Conservation (phyloP, 2,797 vertebrate genomes). For the Poeciliopsis turneri region DNA sequence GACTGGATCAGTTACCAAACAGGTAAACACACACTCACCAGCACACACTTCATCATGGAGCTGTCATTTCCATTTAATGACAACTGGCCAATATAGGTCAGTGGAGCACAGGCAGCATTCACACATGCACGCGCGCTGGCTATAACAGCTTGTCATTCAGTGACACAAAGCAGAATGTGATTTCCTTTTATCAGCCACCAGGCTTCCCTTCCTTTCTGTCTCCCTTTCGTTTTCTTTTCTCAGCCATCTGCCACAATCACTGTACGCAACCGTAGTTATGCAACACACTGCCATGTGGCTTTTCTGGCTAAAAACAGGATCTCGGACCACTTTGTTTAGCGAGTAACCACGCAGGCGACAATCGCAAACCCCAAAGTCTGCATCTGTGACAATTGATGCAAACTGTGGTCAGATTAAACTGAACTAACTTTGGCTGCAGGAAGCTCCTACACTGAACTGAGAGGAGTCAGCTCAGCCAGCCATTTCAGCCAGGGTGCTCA, state of each 20-base stretch:
- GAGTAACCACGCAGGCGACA: neutral
- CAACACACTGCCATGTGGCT: neutral
- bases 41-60: constrained; percentile 5
- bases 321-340: neutral
- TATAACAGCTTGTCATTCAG: neutral
- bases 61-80: constrained; percentile 35
- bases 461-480: constrained; percentile 9
- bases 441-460: constrained; percentile 47
- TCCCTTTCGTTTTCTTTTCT: constrained; percentile 27
- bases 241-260: constrained; percentile 14
- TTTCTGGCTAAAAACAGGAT: neutral
- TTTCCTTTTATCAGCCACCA: constrained; percentile 28
- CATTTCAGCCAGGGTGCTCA: constrained; percentile 17
- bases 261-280: neutral
- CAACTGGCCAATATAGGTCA: constrained; percentile 60
- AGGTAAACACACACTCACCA: neutral
- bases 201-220: constrained; percentile 21
- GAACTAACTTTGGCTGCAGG: constrained; percentile 15
- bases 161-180: constrained; percentile 26
- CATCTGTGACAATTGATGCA: neutral
- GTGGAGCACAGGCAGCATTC: constrained; percentile 46
- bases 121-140: neutral
- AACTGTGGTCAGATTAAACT: neutral
- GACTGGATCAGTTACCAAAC: constrained; percentile 12
- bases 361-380: neutral